Conservation (phyloP, 1,140 invertebrate genomes). For the Maniola jurtina region DNA sequence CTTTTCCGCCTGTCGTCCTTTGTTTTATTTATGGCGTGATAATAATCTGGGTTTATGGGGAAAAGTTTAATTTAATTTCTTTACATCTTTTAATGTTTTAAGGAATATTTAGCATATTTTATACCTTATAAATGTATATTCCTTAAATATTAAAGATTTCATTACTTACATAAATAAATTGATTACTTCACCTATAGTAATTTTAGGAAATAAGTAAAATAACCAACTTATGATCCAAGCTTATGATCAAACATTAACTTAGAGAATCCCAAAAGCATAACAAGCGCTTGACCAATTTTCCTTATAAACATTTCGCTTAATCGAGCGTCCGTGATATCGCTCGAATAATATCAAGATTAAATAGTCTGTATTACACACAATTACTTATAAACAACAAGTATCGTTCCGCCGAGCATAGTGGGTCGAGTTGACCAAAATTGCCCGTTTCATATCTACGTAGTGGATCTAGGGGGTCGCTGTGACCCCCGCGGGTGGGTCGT, state of each 20-base stretch:
- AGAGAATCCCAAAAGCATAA: constrained; percentile 1
- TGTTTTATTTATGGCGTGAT: constrained; percentile 41
- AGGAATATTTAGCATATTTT: neutral
- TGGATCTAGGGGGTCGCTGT: constrained; percentile 32
- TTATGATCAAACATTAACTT: neutral
- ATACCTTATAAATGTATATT: no score
- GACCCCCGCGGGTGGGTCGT: constrained; percentile 39
- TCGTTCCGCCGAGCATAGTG: constrained; percentile 32
- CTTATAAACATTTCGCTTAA: constrained; percentile 26
- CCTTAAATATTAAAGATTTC: no score
- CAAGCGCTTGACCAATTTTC: constrained; percentile 18
- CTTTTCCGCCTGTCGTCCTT: constrained; percentile 40
- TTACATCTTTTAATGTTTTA: neutral
- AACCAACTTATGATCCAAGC: neutral
- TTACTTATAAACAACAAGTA: constrained; percentile 36
- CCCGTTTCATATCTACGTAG: constrained; percentile 34
- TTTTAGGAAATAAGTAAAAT: no score
- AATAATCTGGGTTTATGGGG: constrained; percentile 33
- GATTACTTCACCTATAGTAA: no score
- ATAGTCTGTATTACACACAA: constrained; percentile 39
- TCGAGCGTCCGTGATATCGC: constrained; percentile 19
- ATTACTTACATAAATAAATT: no score
- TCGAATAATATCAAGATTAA: constrained; percentile 35
- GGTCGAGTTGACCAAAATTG: constrained; percentile 38
- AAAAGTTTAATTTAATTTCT: constrained; percentile 17